These are phyloP conservation scores for Hydrochoerus hydrochaeris DNA, from an alignment of 2,113 vertebrate species.

Conservation along the genomic window DNA sequence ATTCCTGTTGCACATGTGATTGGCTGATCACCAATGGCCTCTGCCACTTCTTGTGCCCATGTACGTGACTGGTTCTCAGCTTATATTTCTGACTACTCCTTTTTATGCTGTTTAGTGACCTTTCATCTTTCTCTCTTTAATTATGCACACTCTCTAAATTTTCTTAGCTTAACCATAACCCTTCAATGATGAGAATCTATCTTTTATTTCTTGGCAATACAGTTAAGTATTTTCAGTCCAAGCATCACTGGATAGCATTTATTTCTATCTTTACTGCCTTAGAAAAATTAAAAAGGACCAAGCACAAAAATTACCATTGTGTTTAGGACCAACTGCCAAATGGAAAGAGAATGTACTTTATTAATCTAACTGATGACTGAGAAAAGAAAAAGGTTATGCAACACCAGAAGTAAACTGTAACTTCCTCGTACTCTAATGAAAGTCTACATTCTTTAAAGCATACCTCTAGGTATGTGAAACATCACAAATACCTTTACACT, in stretches of 20 bases:
- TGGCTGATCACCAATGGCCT: not conserved
- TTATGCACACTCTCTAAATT: not conserved
- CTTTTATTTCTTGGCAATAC: slow-evolving; percentile 8
- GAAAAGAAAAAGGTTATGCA: not conserved
- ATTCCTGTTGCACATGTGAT: not conserved
- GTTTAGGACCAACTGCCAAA: not conserved
- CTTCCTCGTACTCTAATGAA: not conserved
- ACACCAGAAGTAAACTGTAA: not conserved
- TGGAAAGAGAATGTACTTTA: not conserved
- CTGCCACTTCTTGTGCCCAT: not conserved
- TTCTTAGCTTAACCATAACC: slow-evolving; percentile 48
- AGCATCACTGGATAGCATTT: not conserved
- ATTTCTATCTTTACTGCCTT: slow-evolving; percentile 41
- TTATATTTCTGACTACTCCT: not conserved
- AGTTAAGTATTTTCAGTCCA: not conserved
- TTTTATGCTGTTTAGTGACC: not conserved
- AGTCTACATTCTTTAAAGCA: not conserved
- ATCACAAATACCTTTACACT: not conserved
- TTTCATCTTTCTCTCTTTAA: not conserved
- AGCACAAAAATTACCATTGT: not conserved
- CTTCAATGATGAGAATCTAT: not conserved
- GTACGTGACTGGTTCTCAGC: not conserved
- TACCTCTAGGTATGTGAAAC: not conserved
- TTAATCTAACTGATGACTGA: not conserved
- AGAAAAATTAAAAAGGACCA: slow-evolving; percentile 18